These are phyloP conservation scores for Electrona antarctica DNA, from an alignment of 2,113 vertebrate species.

Conservation along the genomic window DNA sequence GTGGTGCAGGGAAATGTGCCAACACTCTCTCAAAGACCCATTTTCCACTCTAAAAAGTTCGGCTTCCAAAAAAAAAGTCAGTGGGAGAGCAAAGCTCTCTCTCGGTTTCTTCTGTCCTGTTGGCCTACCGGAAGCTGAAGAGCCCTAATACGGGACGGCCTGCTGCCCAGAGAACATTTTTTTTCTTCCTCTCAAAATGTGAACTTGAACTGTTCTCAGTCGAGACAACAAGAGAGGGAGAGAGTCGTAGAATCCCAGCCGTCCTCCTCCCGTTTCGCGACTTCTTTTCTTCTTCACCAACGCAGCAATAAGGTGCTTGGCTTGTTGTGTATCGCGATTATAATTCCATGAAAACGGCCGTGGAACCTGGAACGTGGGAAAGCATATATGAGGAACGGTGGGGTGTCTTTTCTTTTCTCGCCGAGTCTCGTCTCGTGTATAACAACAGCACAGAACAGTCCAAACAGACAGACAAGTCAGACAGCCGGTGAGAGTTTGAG, in stretches of 20 bases:
- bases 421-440: slow-evolving; percentile 3
- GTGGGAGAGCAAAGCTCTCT: slow-evolving; percentile 56
- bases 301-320: slow-evolving; percentile 22
- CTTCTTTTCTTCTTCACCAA: slow-evolving; percentile 37
- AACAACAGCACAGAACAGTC: no score
- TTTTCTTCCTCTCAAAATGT: slow-evolving; percentile 17
- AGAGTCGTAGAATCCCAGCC: slow-evolving; percentile 61
- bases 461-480: no score
- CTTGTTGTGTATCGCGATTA: slow-evolving; percentile 10
- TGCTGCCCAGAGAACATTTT: slow-evolving; percentile 66
- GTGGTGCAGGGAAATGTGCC: slow-evolving; percentile 79
- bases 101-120: slow-evolving; percentile 67
- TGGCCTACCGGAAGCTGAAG: slow-evolving; percentile 77
- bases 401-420: slow-evolving; percentile 19
- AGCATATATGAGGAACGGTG: slow-evolving; percentile 13
- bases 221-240: slow-evolving; percentile 18
- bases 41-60: slow-evolving; percentile 80
- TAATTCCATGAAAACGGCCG: slow-evolving; percentile 53
- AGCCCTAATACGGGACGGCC: slow-evolving; percentile 65
- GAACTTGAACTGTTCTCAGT: slow-evolving; percentile 46
- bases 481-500: no score
- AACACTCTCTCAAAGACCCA: slow-evolving; percentile 84
- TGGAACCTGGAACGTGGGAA: slow-evolving; percentile 6
- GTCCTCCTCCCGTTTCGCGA: slow-evolving; percentile 27
- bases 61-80: slow-evolving; percentile 70